Percentiles rank a stretch among this genome's conserved stretches.
Conservation (phyloP, 1,140 invertebrate genomes). For the Drosophila equinoxialis region DNA sequence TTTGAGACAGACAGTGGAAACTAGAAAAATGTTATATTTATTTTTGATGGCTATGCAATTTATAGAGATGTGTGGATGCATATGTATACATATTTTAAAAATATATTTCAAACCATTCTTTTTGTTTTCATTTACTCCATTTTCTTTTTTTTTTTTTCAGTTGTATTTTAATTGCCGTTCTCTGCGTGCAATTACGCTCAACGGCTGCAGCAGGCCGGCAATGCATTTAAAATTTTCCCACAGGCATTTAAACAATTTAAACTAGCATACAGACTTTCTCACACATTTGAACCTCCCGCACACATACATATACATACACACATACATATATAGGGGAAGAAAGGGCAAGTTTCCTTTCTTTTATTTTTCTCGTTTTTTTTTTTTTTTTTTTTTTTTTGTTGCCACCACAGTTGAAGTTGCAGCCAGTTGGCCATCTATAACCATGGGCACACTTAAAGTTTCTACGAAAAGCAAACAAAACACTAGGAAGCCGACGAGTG, state of each 20-base stretch:
- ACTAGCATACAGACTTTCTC: slow-evolving; percentile 24
- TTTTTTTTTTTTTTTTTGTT: background rate
- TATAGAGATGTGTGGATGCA: background rate
- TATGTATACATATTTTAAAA: slow-evolving; percentile 1
- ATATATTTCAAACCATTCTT: slow-evolving; percentile 8
- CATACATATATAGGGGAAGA: background rate
- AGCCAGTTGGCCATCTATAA: slow-evolving; percentile 13
- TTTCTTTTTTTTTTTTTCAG: slow-evolving; percentile 7
- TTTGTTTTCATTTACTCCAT: background rate
- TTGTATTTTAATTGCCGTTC: slow-evolving; percentile 44
- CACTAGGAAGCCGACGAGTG: slow-evolving; percentile 16
- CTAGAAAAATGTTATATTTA: slow-evolving; percentile 44
- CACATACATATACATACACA: background rate
- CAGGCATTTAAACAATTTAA: slow-evolving; percentile 60
- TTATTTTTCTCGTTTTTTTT: background rate
- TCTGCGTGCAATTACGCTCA: slow-evolving; percentile 16
- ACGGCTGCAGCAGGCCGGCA: slow-evolving; percentile 27
- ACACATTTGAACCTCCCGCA: background rate
- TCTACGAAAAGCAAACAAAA: slow-evolving; percentile 35
- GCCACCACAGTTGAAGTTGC: slow-evolving; percentile 30
- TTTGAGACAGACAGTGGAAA: background rate
- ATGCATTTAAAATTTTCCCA: slow-evolving; percentile 53
- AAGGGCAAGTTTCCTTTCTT: background rate
- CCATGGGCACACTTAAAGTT: slow-evolving; percentile 31
- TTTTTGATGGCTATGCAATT: slow-evolving; percentile 28